Evolutionary conservation across 2,888 invertebrate genomes (phyloP).

Genomic region (Chymomyza fuscimana): DNA sequence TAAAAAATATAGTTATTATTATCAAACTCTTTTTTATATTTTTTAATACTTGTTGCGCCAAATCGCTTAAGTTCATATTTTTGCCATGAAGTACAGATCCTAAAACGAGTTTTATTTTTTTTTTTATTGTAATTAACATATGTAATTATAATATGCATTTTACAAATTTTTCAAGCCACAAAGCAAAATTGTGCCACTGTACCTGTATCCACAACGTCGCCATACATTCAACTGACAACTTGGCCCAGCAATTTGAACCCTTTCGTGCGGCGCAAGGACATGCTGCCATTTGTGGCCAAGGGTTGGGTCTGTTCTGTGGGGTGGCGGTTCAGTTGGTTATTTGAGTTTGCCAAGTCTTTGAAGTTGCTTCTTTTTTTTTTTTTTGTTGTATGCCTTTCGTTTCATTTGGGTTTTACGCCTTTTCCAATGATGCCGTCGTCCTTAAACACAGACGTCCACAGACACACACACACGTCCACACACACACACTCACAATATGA

Average conservation of each 20-base stretch:
- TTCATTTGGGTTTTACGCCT: background rate
- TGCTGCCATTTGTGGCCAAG: conserved; percentile 19
- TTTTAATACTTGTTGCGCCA: too few species aligned
- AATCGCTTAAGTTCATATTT: too few species aligned
- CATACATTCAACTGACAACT: conserved; percentile 63
- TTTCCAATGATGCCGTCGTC: conserved; percentile 13
- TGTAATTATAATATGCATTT: too few species aligned
- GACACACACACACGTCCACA: background rate
- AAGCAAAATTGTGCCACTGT: background rate
- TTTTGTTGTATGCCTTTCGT: conserved; percentile 19
- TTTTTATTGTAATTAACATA: too few species aligned
- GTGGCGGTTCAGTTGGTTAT: conserved; percentile 25
- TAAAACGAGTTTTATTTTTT: too few species aligned
- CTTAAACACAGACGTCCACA: conserved; percentile 18
- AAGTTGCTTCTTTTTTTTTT: conserved; percentile 41
- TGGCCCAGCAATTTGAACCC: conserved; percentile 63
- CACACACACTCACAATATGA: conserved; percentile 35
- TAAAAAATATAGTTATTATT: too few species aligned
- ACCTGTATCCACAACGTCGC: background rate
- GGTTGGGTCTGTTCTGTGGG: conserved; percentile 18
- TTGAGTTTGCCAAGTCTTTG: conserved; percentile 60
- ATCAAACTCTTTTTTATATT: too few species aligned
- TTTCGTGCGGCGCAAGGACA: conserved; percentile 49
- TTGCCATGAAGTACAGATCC: too few species aligned
- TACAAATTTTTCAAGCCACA: too few species aligned